phyloP scores from a whole-genome alignment of 1,140 invertebrate species.

The Ceratina japonica region DNA sequence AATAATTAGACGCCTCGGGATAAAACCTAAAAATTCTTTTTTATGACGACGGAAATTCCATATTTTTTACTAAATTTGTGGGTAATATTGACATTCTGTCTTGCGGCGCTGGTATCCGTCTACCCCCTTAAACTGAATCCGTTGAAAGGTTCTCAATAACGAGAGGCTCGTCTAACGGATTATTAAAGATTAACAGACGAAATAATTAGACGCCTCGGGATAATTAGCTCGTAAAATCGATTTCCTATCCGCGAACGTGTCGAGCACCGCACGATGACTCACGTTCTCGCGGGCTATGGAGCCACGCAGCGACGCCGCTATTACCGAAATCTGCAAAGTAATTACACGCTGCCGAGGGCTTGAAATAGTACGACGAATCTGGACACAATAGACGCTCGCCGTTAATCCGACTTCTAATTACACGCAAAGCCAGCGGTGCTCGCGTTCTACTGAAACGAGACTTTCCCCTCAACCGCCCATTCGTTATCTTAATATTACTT shows the following conservation, averaged over 20 bases:
- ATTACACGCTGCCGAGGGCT: background rate
- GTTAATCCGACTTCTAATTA: conserved; percentile 33
- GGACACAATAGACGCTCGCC: conserved; percentile 10
- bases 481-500: background rate
- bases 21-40: background rate
- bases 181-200: background rate
- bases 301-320: too few species aligned
- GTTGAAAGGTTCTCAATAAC: background rate
- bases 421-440: background rate
- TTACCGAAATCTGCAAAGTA: conserved; percentile 28
- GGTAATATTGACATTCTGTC: too few species aligned
- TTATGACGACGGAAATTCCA: too few species aligned
- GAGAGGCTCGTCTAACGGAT: background rate
- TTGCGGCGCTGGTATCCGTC: too few species aligned
- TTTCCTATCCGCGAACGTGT: background rate
- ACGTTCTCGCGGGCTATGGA: too few species aligned
- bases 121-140: too few species aligned
- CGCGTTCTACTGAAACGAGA: background rate
- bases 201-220: background rate
- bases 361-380: conserved; percentile 24
- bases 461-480: background rate
- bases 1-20: background rate
- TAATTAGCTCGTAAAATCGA: conserved; percentile 8
- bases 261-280: background rate
- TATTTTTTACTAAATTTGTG: too few species aligned